Conservation (phyloP, 2,113 vertebrate genomes). For the Mystacornis crossleyi region DNA sequence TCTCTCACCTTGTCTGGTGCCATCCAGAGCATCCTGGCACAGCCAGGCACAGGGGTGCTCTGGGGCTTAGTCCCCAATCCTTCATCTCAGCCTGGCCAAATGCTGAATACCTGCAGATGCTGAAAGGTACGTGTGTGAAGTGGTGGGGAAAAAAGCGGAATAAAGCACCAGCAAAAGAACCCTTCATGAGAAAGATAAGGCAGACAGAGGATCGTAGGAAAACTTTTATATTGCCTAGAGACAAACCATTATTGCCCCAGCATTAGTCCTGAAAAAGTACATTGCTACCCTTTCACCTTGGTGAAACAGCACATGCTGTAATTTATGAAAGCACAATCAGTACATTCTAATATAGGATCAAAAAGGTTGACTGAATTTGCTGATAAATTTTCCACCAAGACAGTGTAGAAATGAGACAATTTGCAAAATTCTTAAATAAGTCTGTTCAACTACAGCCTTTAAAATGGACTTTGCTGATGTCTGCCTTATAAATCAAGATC, state of each 20-base stretch:
- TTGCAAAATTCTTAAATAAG: background rate
- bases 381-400: background rate
- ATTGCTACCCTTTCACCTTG: background rate
- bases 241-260: background rate
- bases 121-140: background rate
- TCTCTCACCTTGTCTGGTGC: rapidly evolving
- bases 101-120: too few species aligned
- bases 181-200: background rate
- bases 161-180: background rate
- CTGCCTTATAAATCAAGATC: background rate
- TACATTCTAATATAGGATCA: background rate
- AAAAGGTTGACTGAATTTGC: background rate
- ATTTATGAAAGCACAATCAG: background rate
- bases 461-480: background rate
- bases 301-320: background rate
- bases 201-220: background rate
- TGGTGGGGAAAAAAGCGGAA: background rate
- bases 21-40: background rate
- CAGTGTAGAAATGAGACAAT: background rate
- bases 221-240: background rate
- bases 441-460: background rate
- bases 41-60: background rate
- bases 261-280: background rate
- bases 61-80: rapidly evolving
- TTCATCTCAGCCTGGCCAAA: background rate